Evolutionary conservation across 2,113 vertebrate genomes (phyloP).

Genomic region (Burhinus bistriatus): DNA sequence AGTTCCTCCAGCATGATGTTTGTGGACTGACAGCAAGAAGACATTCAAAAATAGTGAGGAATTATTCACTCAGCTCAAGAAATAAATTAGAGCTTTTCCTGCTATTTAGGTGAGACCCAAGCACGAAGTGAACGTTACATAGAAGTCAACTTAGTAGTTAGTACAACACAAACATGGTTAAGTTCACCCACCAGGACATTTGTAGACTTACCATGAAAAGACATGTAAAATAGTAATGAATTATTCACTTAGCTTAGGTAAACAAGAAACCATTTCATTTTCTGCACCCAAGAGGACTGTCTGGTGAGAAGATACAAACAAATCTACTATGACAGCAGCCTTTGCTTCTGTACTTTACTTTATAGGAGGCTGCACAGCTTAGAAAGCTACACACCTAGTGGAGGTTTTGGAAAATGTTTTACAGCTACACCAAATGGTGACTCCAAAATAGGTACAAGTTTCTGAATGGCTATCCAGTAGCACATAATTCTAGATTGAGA

Average conservation of each 20-base stretch:
- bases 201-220: not conserved
- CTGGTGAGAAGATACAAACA: rapidly evolving
- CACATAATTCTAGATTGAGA: not conserved
- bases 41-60: not conserved
- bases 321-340: not conserved
- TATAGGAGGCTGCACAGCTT: not conserved
- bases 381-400: not conserved
- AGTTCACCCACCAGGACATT: not conserved
- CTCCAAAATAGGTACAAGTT: rapidly evolving
- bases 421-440: not conserved
- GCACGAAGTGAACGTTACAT: not conserved
- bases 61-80: constrained; percentile 25
- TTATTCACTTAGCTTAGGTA: not conserved
- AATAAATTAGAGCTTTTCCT: constrained; percentile 26
- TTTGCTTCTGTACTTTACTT: not conserved
- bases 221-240: not conserved
- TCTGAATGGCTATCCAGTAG: not conserved
- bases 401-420: not conserved
- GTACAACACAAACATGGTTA: not conserved
- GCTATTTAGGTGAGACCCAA: not conserved
- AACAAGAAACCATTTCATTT: not conserved
- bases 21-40: not conserved
- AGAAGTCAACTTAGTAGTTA: not conserved
- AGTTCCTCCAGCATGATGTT: not conserved
- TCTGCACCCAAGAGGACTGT: not conserved